Percentiles rank a stretch among this genome's conserved stretches.
Conservation (phyloP, 2,797 vertebrate species). For the Chromis chromis region DNA sequence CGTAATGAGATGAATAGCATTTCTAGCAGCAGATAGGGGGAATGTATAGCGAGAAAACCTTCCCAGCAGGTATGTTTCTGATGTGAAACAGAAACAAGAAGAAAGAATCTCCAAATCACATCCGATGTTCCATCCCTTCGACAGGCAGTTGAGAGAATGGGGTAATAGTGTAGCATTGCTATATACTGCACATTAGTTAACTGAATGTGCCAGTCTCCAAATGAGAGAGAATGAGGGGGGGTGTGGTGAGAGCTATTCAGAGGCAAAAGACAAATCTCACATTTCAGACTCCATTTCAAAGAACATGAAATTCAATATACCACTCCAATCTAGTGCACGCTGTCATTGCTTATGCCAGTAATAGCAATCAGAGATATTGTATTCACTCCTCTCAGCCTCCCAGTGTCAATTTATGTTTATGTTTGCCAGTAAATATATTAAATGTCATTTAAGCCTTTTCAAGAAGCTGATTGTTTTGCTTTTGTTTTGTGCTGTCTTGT, state of each 20-base stretch:
- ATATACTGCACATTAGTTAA: constrained; percentile 76
- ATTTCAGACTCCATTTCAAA: constrained; percentile 86
- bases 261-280: constrained; percentile 82
- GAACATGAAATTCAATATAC: constrained; percentile 87
- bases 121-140: constrained; percentile 68
- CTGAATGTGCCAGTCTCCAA: constrained; percentile 77
- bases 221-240: constrained; percentile 65
- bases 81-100: constrained; percentile 72
- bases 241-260: constrained; percentile 57
- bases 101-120: constrained; percentile 75
- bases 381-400: constrained; percentile 75
- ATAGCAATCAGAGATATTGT: constrained; percentile 84
- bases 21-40: constrained; percentile 60
- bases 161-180: constrained; percentile 67
- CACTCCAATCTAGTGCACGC: constrained; percentile 77
- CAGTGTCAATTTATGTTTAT: constrained; percentile 84
- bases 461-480: constrained; percentile 80
- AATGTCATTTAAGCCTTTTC: constrained; percentile 84
- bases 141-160: constrained; percentile 72
- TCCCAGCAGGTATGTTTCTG: constrained; percentile 75
- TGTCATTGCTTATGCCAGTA: constrained; percentile 82
- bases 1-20: constrained; percentile 77
- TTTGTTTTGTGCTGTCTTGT: constrained; percentile 68
- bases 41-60: constrained; percentile 68
- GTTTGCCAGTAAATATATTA: constrained; percentile 85